phyloP scores from a whole-genome alignment of 2,113 vertebrate genomes.

The Cynopterus brachyotis region DNA sequence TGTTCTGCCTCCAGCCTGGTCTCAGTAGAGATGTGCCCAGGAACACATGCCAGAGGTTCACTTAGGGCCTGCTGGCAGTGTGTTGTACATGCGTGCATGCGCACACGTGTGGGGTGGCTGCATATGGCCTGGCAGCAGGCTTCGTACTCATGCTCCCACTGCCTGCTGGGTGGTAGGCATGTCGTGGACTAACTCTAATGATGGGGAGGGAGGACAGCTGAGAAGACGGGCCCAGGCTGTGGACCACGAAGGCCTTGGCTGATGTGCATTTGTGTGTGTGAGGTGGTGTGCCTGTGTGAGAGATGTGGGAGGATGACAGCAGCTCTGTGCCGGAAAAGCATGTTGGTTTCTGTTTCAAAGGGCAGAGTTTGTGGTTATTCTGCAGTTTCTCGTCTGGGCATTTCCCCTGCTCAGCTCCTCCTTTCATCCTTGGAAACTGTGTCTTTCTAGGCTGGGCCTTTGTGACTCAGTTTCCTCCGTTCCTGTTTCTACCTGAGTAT shows the following conservation, averaged over 20 bases:
- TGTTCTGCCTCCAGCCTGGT: neutral
- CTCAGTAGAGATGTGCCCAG: neutral
- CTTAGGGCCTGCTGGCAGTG: neutral
- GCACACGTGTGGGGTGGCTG: neutral
- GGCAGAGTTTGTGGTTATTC: slow-evolving; percentile 16
- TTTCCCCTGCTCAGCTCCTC: slow-evolving; percentile 27
- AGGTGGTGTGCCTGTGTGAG: neutral
- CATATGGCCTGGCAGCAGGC: neutral
- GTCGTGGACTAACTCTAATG: neutral
- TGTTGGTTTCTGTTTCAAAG: slow-evolving; percentile 63
- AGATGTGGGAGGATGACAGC: neutral
- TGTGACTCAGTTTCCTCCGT: neutral
- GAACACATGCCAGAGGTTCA: neutral
- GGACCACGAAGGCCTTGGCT: neutral
- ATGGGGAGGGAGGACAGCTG: neutral
- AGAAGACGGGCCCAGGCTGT: neutral
- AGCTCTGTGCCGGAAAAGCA: slow-evolving; percentile 38
- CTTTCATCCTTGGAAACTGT: slow-evolving; percentile 17
- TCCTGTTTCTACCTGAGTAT: neutral
- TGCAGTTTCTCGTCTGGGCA: slow-evolving; percentile 34
- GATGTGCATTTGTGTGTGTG: neutral
- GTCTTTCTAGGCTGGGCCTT: neutral
- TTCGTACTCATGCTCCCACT: neutral
- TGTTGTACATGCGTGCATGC: rapidly evolving
- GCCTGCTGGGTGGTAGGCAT: neutral